Percentiles rank a stretch among this genome's conserved stretches.
Evolutionary conservation across 2,797 vertebrate genomes (phyloP).

Genomic region (Remorina albescens): DNA sequence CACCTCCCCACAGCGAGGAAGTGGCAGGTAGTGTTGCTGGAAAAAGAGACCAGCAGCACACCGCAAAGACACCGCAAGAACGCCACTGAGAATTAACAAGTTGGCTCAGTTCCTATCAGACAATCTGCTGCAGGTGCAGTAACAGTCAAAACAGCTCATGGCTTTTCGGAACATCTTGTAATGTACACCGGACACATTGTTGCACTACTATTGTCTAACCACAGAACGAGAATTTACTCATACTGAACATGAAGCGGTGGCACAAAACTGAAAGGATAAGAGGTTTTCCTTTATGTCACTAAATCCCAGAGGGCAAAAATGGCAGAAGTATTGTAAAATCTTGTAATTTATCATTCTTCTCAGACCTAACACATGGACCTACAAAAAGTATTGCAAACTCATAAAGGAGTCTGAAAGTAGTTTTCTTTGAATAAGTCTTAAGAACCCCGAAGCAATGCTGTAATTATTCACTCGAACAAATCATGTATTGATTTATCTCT

Average conservation of each 20-base stretch:
- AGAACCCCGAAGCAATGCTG: neutral
- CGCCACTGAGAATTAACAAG: constrained; percentile 65
- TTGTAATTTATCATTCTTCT: neutral
- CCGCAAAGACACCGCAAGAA: constrained; percentile 51
- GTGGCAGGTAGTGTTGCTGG: constrained; percentile 19
- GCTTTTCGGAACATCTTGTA: constrained; percentile 7
- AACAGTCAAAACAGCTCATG: constrained; percentile 51
- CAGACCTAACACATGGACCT: neutral
- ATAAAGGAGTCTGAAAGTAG: neutral
- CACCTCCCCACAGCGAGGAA: constrained; percentile 51
- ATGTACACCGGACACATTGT: constrained; percentile 9
- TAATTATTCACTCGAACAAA: no score
- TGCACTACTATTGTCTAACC: constrained; percentile 1
- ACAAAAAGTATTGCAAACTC: neutral
- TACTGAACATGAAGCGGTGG: neutral
- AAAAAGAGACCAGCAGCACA: constrained; percentile 56
- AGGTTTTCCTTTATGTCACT: neutral
- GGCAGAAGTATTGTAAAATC: neutral
- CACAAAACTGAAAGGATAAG: neutral
- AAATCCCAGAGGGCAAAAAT: neutral
- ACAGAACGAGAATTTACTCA: neutral
- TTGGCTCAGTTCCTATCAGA: constrained; percentile 63
- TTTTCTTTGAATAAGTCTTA: neutral
- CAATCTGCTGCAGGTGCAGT: constrained; percentile 56
- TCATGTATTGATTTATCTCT: no score